These are phyloP conservation scores for Eupeodes latifasciatus DNA, from an alignment of 2,888 invertebrate genomes.

Conservation along the genomic window DNA sequence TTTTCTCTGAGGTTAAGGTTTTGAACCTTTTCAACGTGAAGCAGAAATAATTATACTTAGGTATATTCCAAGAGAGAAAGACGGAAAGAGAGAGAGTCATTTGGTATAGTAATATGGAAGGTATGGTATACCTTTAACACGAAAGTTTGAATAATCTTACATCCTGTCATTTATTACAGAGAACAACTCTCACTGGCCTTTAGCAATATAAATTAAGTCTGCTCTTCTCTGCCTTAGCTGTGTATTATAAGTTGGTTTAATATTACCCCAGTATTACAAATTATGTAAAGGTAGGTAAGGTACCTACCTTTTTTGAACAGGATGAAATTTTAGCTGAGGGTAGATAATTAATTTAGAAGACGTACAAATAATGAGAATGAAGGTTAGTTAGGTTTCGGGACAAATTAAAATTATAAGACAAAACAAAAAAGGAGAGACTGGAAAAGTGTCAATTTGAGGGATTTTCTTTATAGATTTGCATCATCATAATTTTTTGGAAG, in stretches of 20 bases:
- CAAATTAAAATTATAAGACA: no score
- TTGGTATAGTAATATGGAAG: neutral
- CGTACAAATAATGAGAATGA: neutral
- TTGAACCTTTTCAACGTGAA: conserved; percentile 57
- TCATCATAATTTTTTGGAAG: no score
- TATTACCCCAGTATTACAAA: conserved; percentile 60
- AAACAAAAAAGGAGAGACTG: no score
- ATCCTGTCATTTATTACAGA: conserved; percentile 69
- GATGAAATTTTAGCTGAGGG: conserved; percentile 9
- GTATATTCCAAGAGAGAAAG: conserved; percentile 19
- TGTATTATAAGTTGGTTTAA: conserved; percentile 44
- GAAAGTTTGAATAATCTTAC: conserved; percentile 68
- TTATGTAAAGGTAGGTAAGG: conserved; percentile 19
- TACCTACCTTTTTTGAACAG: neutral
- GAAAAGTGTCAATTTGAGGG: no score
- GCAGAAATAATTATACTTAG: conserved; percentile 65
- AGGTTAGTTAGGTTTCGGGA: neutral
- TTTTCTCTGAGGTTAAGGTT: conserved; percentile 48
- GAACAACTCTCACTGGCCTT: conserved; percentile 43
- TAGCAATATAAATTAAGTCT: conserved; percentile 42
- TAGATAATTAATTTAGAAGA: conserved; percentile 19
- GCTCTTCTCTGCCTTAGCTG: conserved; percentile 11
- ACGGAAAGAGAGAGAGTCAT: neutral
- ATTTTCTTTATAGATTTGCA: no score
- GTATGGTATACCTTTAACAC: conserved; percentile 5